Base-by-base conservation (phyloP, 1,140 invertebrate genomes). In the Saccostrea glomerata region DNA sequence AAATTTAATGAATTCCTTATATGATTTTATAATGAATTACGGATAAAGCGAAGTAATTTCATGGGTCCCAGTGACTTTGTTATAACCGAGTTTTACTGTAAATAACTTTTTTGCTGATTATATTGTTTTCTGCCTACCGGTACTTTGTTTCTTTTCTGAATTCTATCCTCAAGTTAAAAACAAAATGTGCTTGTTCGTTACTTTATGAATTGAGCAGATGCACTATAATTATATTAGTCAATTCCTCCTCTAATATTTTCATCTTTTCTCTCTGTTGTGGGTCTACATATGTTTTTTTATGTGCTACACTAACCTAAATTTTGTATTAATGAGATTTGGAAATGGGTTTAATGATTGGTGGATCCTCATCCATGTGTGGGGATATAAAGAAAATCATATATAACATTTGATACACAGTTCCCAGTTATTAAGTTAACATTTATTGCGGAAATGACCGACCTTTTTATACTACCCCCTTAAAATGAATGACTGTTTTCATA, bases 301-400 rank as follows among this genome's bases (percentile, higher is more conserved):
- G 13, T n/a, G 11, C 25, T 15, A 36, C 12, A 3, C 3, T 77
- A 77, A 77, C 70, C 70, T 36, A 25, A 77, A 40, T 77, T 77
- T 17, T 15, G 70, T 77, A 77, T 36, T 36, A 77, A 77, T 77
- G 70, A 77, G 25, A 77, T 77, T 77, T 77, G 70, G 70, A 77
- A 77, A 13, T 77, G 70, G 9, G 70, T 77, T 77, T 77, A 77
- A 77, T 13, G 7, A 77, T 36, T 36, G 23, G 25, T 77, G 30
- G 11, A 25, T 77, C 9, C 15, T 77, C 25, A 77, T 77, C 70
- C 70, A 77, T 77, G 23, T 77, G 70, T 77, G 70, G 30, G 30
- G 70, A 77, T 30, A 30, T 77, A 77, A 73, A 73, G 66, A 73
- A 73, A 73, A 73, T 73, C 66, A 9, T 25, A 73, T 36, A 30